Evolutionary conservation across 2,888 invertebrate genomes (phyloP).

Genomic region (Xestia ashworthii): DNA sequence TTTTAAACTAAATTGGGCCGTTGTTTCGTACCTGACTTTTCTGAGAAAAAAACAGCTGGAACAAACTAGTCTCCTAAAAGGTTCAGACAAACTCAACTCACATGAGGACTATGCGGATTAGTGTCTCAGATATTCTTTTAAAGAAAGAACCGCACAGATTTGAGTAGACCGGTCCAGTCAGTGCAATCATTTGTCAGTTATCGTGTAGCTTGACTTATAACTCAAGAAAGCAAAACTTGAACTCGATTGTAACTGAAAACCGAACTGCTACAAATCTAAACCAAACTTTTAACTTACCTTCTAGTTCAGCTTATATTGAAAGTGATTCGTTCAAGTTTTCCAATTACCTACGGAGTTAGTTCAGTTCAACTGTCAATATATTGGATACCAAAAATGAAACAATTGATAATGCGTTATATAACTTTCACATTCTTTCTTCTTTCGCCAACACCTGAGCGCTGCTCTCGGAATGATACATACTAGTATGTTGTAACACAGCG

Average conservation of each 20-base stretch:
- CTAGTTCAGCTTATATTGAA: conserved; percentile 21
- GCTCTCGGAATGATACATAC: neutral
- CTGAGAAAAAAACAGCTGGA: too few relatives aligned
- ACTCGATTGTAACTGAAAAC: conserved; percentile 23
- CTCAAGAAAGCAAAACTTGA: neutral
- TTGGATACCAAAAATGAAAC: neutral
- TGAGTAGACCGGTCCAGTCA: too few relatives aligned
- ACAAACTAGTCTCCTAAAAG: too few relatives aligned
- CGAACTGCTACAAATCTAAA: neutral
- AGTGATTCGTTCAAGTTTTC: conserved; percentile 20
- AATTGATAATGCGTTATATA: neutral
- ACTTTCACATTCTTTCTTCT: neutral
- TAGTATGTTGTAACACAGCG: neutral
- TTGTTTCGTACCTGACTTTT: too few relatives aligned
- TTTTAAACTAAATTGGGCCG: too few relatives aligned
- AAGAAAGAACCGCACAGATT: too few relatives aligned
- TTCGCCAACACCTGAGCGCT: neutral
- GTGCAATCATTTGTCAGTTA: too few relatives aligned
- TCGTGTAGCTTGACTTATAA: too few relatives aligned
- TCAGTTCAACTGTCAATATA: too few relatives aligned
- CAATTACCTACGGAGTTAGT: neutral
- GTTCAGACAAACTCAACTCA: too few relatives aligned
- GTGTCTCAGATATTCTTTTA: too few relatives aligned
- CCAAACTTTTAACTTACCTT: neutral
- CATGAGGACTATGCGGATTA: too few relatives aligned